phyloP scores from a whole-genome alignment of 2,113 vertebrate genomes.

The Nothobranchius kuhntae region DNA sequence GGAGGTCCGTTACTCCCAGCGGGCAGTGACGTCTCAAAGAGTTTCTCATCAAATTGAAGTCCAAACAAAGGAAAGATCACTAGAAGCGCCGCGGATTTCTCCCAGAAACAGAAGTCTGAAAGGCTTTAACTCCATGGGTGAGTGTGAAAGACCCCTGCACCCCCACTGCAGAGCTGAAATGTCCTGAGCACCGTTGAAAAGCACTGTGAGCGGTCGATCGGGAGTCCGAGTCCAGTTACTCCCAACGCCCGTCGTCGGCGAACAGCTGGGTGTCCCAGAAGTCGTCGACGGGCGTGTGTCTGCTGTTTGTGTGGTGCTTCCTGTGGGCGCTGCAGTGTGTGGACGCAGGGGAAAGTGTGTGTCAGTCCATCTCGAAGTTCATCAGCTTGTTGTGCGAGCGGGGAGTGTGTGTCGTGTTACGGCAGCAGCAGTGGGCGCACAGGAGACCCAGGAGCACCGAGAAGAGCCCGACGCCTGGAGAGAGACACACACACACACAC shows the following conservation, averaged over 20 bases:
- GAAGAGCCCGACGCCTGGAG: constrained; percentile 83
- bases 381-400: constrained; percentile 86
- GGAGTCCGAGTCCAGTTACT: constrained; percentile 22
- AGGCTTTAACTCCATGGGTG: constrained; percentile 29
- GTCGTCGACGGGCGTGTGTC: constrained; percentile 52
- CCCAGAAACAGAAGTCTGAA: constrained; percentile 36
- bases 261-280: constrained; percentile 72
- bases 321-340: constrained; percentile 60
- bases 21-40: constrained; percentile 59
- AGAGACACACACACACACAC: background rate
- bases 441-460: constrained; percentile 93
- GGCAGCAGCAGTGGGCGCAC: constrained; percentile 90
- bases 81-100: constrained; percentile 40
- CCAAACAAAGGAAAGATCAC: constrained; percentile 28
- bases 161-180: constrained; percentile 51
- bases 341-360: constrained; percentile 60
- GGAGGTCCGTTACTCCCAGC: constrained; percentile 49
- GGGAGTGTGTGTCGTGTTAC: constrained; percentile 85
- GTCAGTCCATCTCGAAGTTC: constrained; percentile 95
- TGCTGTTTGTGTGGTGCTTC: constrained; percentile 47
- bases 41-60: background rate
- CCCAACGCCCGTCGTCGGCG: constrained; percentile 56
- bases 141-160: constrained; percentile 36
- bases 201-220: constrained; percentile 1
- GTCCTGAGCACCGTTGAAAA: constrained; percentile 36